Conservation (phyloP, 2,797 vertebrate species). For the Hipposideros larvatus region DNA sequence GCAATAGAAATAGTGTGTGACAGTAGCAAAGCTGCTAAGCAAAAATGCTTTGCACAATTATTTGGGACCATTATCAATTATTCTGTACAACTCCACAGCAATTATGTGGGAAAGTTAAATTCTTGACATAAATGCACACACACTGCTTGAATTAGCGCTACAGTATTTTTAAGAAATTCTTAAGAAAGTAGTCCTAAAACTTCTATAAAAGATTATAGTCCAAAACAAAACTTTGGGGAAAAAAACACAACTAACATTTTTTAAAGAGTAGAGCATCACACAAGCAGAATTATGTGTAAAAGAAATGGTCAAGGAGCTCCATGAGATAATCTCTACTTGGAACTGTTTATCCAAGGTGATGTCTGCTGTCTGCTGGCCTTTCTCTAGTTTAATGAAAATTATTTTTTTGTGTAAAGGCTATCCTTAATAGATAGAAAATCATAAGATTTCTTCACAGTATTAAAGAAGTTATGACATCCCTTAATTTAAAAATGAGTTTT, state of each 20-base stretch:
- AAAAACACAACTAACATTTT: background rate
- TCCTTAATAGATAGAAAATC: background rate
- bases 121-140: background rate
- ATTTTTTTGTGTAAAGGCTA: constrained; percentile 41
- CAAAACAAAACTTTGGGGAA: background rate
- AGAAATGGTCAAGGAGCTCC: background rate
- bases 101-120: background rate
- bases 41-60: constrained; percentile 36
- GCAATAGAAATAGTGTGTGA: background rate
- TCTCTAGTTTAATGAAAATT: constrained; percentile 21
- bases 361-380: background rate
- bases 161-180: constrained; percentile 22
- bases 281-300: background rate
- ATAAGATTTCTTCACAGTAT: background rate
- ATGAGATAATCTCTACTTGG: background rate
- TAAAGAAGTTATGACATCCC: background rate
- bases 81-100: background rate
- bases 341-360: background rate
- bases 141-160: background rate
- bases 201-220: constrained; percentile 21
- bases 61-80: background rate
- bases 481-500: constrained; percentile 33
- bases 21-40: background rate
- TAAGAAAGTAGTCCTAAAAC: background rate
- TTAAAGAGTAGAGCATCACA: background rate